Percentiles rank a stretch among this genome's conserved stretches.
Conservation (phyloP, 23 tunicate genomes). For the Styela plicata region DNA sequence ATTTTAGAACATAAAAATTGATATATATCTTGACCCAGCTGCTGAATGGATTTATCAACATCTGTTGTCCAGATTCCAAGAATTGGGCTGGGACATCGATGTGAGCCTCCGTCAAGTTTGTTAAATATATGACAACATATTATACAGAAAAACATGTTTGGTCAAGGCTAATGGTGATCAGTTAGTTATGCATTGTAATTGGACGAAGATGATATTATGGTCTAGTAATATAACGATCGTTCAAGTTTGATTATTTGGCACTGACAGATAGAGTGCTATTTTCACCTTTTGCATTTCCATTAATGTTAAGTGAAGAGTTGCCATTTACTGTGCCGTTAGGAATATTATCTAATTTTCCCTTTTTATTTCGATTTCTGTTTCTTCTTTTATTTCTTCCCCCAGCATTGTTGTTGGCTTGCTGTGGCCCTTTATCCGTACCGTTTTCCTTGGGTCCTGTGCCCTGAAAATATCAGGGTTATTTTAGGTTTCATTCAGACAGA, state of each 20-base stretch:
- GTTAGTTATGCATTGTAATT: too few species aligned
- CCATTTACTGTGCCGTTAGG: conserved; percentile 2
- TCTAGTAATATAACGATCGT: too few species aligned
- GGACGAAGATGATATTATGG: too few species aligned
- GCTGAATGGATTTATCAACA: too few species aligned
- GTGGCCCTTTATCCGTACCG: background rate
- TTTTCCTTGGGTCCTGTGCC: background rate
- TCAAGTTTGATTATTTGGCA: background rate
- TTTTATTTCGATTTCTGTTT: conserved; percentile 17
- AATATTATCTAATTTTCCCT: conserved; percentile 10
- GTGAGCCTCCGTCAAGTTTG: too few species aligned
- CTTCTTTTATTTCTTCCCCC: background rate
- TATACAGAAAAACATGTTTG: too few species aligned
- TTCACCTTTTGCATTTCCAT: background rate
- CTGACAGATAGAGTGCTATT: background rate
- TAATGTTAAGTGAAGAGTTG: background rate
- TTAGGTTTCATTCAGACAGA: background rate
- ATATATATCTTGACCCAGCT: too few species aligned
- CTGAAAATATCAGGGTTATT: background rate
- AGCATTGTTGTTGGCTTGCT: background rate
- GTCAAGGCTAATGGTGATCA: too few species aligned
- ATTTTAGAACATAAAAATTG: too few species aligned
- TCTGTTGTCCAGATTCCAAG: too few species aligned
- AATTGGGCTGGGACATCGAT: too few species aligned
- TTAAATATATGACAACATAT: too few species aligned